Evolutionary conservation across 2,888 invertebrate genomes (phyloP).

Genomic region (Plusia festucae): DNA sequence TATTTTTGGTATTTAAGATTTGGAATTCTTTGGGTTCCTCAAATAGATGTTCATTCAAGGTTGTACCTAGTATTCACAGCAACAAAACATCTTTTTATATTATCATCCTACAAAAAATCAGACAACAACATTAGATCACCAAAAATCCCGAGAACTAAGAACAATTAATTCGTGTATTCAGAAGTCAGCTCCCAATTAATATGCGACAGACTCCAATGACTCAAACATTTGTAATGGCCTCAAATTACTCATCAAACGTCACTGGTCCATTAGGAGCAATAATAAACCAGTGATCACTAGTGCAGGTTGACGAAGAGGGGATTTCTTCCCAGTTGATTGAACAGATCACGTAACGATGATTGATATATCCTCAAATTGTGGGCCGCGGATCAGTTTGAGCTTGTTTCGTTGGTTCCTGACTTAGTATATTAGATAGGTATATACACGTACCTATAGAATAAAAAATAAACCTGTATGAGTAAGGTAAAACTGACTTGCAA

Average conservation of each 20-base stretch:
- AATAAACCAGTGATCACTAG: neutral
- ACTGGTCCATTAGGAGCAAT: neutral
- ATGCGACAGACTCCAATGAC: neutral
- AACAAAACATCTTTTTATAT: neutral
- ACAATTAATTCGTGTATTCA: neutral
- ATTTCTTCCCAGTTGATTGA: neutral
- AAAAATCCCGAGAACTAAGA: neutral
- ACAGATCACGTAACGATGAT: neutral
- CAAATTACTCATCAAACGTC: neutral
- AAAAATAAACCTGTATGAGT: too few relatives aligned
- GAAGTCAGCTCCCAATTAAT: neutral
- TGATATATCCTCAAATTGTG: constrained; percentile 1
- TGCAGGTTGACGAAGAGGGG: neutral
- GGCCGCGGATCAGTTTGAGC: neutral
- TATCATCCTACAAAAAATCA: neutral
- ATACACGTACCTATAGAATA: too few relatives aligned
- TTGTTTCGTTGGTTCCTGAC: neutral
- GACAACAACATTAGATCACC: neutral
- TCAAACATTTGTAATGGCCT: neutral
- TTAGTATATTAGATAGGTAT: neutral
- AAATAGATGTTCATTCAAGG: too few relatives aligned
- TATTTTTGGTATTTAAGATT: too few relatives aligned
- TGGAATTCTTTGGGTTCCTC: too few relatives aligned
- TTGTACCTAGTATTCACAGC: too few relatives aligned
- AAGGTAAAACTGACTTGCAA: too few relatives aligned